Conservation (phyloP, 2,113 vertebrate species). For the Poeciliopsis turrubarensis region DNA sequence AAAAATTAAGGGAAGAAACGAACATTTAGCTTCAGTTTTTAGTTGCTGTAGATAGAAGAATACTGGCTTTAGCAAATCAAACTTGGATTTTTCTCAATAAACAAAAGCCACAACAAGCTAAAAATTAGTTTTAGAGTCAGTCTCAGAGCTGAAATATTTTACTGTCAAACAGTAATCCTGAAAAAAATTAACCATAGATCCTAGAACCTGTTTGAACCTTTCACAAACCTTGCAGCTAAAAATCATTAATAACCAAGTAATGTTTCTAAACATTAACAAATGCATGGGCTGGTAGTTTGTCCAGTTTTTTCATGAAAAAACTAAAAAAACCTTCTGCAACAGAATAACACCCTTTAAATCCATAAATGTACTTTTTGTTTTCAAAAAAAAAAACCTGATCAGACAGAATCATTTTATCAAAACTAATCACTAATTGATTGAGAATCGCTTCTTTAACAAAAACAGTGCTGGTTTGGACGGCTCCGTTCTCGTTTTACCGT, state of each 20-base stretch:
- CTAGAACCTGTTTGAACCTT: no score
- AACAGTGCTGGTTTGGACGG: background rate
- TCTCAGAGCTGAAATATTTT: background rate
- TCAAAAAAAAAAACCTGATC: background rate
- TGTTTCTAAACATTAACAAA: no score
- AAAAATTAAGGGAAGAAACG: background rate
- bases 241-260: no score
- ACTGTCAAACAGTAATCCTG: background rate
- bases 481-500: slow-evolving; percentile 84
- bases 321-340: no score
- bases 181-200: background rate
- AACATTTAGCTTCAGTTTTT: background rate
- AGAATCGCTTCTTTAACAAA: background rate
- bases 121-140: background rate
- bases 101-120: no score
- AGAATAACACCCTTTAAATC: no score
- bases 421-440: background rate
- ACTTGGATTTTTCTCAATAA: no score
- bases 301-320: no score
- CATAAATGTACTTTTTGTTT: no score
- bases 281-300: no score
- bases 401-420: background rate
- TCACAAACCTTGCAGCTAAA: no score
- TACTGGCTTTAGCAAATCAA: background rate
- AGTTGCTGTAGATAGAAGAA: background rate